phyloP scores from a whole-genome alignment of 2,888 invertebrate species.

The Ophioninae sp. region DNA sequence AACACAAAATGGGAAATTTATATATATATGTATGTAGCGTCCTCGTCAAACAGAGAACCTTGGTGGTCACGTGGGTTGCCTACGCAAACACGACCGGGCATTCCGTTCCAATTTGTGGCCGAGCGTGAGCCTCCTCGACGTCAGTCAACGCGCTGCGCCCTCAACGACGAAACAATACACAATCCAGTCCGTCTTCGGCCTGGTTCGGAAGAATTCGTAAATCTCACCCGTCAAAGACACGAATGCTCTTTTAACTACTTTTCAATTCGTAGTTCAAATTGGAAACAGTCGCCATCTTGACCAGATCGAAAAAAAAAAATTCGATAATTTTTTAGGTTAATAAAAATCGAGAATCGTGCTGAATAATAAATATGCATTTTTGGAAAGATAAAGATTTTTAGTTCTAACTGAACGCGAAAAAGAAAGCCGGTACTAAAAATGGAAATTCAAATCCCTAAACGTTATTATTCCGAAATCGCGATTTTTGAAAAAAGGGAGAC shows the following conservation, averaged over 20 bases:
- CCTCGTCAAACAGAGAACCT: conserved; percentile 25
- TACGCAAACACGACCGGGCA: conserved; percentile 39
- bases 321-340: background rate
- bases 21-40: background rate
- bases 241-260: background rate
- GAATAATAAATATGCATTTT: background rate
- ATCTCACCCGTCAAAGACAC: background rate
- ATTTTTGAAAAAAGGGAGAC: too few species aligned
- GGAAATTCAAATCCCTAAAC: too few species aligned
- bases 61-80: conserved; percentile 31
- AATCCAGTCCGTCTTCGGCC: background rate
- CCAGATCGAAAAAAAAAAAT: background rate
- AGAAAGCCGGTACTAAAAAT: too few species aligned
- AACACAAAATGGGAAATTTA: background rate
- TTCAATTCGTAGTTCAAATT: background rate
- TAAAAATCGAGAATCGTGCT: background rate
- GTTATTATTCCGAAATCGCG: too few species aligned
- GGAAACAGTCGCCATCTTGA: background rate
- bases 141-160: conserved; percentile 18
- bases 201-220: conserved; percentile 1
- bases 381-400: background rate
- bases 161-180: background rate
- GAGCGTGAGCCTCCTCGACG: conserved; percentile 39
- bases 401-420: background rate
- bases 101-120: conserved; percentile 37